Conservation (phyloP, 2,113 vertebrate genomes). For the Tringa solitaria region DNA sequence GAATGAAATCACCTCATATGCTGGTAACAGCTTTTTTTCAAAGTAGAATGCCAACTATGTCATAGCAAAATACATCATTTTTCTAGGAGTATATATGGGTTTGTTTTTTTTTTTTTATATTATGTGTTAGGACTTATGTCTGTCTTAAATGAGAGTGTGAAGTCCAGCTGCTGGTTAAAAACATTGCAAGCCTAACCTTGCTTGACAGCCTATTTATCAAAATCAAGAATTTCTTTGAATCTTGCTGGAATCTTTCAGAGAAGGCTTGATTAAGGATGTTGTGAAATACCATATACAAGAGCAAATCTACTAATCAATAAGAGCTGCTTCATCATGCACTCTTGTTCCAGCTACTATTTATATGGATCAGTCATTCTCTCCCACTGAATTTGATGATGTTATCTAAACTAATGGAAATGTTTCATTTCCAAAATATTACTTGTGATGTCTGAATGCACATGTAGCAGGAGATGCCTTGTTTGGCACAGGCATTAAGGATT, state of each 20-base stretch:
- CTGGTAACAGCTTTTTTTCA: background rate
- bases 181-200: background rate
- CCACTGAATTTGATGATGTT: background rate
- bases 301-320: constrained; percentile 38
- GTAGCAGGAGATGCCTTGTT: background rate
- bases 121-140: background rate
- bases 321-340: constrained; percentile 7
- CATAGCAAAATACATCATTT: background rate
- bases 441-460: background rate
- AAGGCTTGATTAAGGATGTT: constrained; percentile 38
- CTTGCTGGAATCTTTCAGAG: background rate
- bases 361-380: constrained; percentile 1
- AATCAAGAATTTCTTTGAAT: constrained; percentile 24
- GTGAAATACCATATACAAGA: constrained; percentile 10
- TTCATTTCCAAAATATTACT: background rate
- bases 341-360: constrained; percentile 37
- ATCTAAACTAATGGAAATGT: constrained; percentile 2
- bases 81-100: background rate
- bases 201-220: background rate
- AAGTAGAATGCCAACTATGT: background rate
- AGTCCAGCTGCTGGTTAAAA: background rate
- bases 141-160: background rate
- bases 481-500: background rate
- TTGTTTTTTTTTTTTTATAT: background rate
- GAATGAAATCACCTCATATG: background rate